phyloP scores from a whole-genome alignment of 2,888 invertebrate genomes.

The Pteria penguin region DNA sequence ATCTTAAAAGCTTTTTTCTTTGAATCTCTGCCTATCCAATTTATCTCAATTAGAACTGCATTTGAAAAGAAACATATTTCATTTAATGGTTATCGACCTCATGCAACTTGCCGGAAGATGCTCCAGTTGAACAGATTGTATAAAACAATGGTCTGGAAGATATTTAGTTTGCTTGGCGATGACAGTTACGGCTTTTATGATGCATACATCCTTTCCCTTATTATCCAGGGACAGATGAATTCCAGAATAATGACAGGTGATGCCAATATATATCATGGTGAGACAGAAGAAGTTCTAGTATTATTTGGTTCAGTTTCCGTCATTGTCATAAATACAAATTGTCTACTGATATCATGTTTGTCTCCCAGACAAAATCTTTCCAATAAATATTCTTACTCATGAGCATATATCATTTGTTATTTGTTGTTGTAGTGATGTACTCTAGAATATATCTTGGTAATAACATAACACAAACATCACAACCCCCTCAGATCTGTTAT shows the following conservation, averaged over 20 bases:
- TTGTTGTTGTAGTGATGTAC: too few species aligned
- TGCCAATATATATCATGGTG: background rate
- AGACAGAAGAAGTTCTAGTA: background rate
- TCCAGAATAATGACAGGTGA: background rate
- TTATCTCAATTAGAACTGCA: too few species aligned
- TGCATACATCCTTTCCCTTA: background rate
- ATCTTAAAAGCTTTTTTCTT: background rate
- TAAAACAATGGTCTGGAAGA: background rate
- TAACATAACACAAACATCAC: too few species aligned
- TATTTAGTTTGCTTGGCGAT: background rate
- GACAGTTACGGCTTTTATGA: background rate
- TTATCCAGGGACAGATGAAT: background rate
- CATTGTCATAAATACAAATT: background rate
- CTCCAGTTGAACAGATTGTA: too few species aligned
- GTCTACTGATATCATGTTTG: background rate
- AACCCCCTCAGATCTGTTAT: too few species aligned
- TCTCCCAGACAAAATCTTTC: background rate
- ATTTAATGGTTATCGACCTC: too few species aligned
- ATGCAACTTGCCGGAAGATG: too few species aligned
- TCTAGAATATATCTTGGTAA: too few species aligned
- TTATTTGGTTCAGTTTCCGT: background rate
- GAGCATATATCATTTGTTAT: too few species aligned
- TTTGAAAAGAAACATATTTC: too few species aligned
- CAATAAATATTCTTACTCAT: too few species aligned
- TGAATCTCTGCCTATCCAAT: background rate